Base-by-base conservation (phyloP, 2,797 vertebrate species). In the Premnoplex brunnescens region DNA sequence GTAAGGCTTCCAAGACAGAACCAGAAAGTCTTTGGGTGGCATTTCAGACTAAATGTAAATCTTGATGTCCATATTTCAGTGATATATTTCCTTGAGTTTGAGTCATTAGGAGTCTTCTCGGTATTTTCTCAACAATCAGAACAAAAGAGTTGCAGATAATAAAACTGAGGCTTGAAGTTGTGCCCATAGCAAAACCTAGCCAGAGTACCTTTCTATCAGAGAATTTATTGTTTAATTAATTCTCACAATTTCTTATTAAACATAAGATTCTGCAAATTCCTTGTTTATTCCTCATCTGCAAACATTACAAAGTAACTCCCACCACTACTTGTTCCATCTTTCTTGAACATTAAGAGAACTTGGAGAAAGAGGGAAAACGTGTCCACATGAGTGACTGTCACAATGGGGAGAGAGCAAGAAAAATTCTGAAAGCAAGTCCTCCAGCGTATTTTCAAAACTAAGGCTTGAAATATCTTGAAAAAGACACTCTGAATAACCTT, bases 1-100 rank as follows among this genome's bases (percentile, higher is more conserved):
- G 76, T 76, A 88, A 95, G 49, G n/a, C 44, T 93, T 97, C 82
- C 92, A 94, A 86, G 49, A 90, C 26, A 94, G 71, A 79, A 91
- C 30, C 30, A 95, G 60, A 91, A 91, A 88, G 41, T n/a, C 82
- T 95, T 91, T 85, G 78, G 94, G 92, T 95, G 83, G 67, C 77
- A 91, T 91, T 95, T 84, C 56, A 92, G 83, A 91, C 91, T 91
- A 88, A 95, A 88, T 2, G 28, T 71, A 91, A 93, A 84, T 63
- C 52, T 77, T 36, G 22, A 52, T 46, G 46, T 78, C 90, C 88
- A 90, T 56, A 43, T 88, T 71, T 90, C 37, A 49, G 48, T 71
- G 52, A 86, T 69, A 48, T n/a, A 85, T 76, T 81, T 95, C 83
- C 63, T 64, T 49, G 7, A 32, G 24, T 77, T 94, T 85, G 15